Base-by-base conservation (phyloP, 2,888 invertebrate genomes). In the Gryllus longicercus region DNA sequence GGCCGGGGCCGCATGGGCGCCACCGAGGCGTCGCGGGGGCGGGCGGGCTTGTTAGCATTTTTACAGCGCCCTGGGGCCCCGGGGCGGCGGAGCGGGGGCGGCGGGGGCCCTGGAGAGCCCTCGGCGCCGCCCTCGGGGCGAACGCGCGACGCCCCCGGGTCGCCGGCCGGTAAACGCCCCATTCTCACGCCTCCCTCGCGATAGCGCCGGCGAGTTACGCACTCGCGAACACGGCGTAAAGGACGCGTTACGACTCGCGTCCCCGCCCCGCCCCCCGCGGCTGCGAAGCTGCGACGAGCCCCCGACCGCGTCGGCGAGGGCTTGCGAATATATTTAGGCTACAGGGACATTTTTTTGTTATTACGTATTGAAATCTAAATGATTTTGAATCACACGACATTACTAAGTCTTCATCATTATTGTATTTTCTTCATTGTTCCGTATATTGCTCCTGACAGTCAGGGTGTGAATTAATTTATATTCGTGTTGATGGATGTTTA, bases 81-180 rank as follows among this genome's bases (percentile, higher is more conserved):
- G 63, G 14, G 63, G 51, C 51, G 63, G 63, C 63, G 63, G 63
- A 16, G n/a, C 63, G n/a, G 63, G 16, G 63, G 63, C 16, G 63
- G 63, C 16, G 63, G 12, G 63, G 63, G 63, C 63, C 63, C 63
- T 18, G n/a, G 63, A 63, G 63, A 63, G 63, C 63, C 63, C 16
- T 63, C 63, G 63, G 63, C n/a, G 63, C 16, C 63, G 63, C 63
- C 63, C 63, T n/a, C 14, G 63, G 63, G 63, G 63, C 63, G 16
- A 14, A 14, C 14, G 63, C 16, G 63, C n/a, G 63, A 14, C 16
- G 16, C n/a, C 63, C 16, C 63, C 8, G 16, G 63, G 63, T 8
- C 63, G 63, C 63, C 63, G 63, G 63, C 63, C 63, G 63, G 63
- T 63, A 63, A 63, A 63, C 63, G 63, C 63, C 63, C 63, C 63